These are phyloP conservation scores for Drosophila eohydei DNA, from an alignment of 2,888 invertebrate species.

Conservation along the genomic window DNA sequence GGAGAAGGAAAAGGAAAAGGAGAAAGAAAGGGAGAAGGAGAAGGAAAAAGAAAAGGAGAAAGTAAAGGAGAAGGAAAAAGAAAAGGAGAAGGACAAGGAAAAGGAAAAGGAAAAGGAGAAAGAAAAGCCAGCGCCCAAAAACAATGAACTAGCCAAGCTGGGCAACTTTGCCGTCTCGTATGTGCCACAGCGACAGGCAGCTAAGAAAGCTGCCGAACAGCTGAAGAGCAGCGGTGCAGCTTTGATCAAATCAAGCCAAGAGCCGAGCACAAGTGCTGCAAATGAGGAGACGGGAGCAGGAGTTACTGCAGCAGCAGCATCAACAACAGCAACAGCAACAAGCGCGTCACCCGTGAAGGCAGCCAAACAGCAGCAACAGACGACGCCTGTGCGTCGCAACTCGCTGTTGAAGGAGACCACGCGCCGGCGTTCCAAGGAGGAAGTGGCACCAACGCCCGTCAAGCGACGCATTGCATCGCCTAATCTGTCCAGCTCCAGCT, in stretches of 20 bases:
- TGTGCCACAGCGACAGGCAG: conserved; percentile 95
- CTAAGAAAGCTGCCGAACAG: conserved; percentile 95
- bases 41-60: conserved; percentile 10
- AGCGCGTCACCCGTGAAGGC: conserved; percentile 22
- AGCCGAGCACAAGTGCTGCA: conserved; percentile 48
- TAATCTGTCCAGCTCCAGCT: conserved; percentile 78
- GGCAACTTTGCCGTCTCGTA: conserved; percentile 89
- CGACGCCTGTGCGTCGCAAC: conserved; percentile 64
- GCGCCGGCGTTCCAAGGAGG: conserved; percentile 77
- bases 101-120: not conserved
- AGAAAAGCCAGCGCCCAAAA: conserved; percentile 73
- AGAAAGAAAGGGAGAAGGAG: conserved; percentile 72
- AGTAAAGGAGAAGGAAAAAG: conserved; percentile 48
- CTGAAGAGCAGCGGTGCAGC: conserved; percentile 91
- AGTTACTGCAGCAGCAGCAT: conserved; percentile 28
- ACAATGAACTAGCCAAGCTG: conserved; percentile 67
- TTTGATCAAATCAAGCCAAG: conserved; percentile 86
- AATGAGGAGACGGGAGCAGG: conserved; percentile 34
- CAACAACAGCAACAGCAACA: conserved; percentile 34
- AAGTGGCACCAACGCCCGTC: conserved; percentile 39
- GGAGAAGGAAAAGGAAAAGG: conserved; percentile 5
- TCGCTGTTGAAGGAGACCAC: conserved; percentile 58
- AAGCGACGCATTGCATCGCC: conserved; percentile 71
- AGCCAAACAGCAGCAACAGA: conserved; percentile 41
- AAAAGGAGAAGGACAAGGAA: not conserved